Evolutionary conservation across 2,888 invertebrate species (phyloP).

Genomic region (Drosophila dives): DNA sequence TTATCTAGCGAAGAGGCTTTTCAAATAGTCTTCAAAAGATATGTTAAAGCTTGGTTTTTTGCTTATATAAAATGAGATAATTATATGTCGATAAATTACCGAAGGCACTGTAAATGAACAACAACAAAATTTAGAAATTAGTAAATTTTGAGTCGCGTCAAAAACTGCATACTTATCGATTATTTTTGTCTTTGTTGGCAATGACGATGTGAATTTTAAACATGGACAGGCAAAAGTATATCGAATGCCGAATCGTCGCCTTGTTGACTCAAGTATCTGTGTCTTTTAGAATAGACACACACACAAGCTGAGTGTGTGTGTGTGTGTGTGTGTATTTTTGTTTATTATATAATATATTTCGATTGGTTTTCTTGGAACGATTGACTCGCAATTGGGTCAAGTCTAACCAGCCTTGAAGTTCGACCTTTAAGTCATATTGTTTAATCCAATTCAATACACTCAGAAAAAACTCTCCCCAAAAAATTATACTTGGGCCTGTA

Average conservation of each 20-base stretch:
- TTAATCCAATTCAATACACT: constrained; percentile 4
- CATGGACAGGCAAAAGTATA: constrained; percentile 16
- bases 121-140: constrained; percentile 51
- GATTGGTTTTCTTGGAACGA: constrained; percentile 43
- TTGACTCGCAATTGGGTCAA: constrained; percentile 66
- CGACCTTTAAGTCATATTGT: constrained; percentile 23
- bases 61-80: too few species aligned
- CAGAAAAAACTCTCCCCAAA: background rate
- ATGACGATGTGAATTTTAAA: constrained; percentile 68
- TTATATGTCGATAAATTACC: constrained; percentile 12
- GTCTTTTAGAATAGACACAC: background rate
- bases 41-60: background rate
- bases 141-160: constrained; percentile 36
- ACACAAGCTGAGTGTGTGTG: background rate
- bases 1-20: background rate
- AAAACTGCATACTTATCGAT: constrained; percentile 61
- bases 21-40: background rate
- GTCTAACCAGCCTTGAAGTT: constrained; percentile 61
- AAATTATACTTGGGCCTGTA: background rate
- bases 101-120: constrained; percentile 10
- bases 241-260: constrained; percentile 26
- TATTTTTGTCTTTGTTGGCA: constrained; percentile 25
- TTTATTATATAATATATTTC: constrained; percentile 14
- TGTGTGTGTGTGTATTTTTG: constrained; percentile 1
- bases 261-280: constrained; percentile 2